Base-by-base conservation (phyloP, 2,888 invertebrate genomes). In the Luperina nickerlii region DNA sequence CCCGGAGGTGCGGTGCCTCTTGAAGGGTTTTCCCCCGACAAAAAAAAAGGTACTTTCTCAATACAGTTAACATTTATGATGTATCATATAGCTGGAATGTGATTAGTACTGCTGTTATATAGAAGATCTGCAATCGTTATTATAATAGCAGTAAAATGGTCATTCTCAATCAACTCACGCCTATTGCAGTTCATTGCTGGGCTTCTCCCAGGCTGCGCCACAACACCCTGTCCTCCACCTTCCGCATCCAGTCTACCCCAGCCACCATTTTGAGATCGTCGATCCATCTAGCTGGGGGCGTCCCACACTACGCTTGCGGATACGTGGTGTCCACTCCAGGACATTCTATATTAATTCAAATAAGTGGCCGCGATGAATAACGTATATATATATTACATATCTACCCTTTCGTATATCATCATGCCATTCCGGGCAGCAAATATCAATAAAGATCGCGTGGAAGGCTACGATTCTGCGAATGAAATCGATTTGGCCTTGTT, bases 401-500 rank as follows among this genome's bases (percentile, higher is more conserved):
- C 8, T 54, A 72, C 9, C 32, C 18, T 63, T 68, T 70, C 20
- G 24, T 67, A 72, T 70, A 69, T 62, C 77, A 79, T 76, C 63
- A 66, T 69, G 54, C 62, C 66, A 80, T 70, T 74, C 78, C 70
- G 68, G 65, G 18, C 54, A 77, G 78, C 79, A 76, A 82, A 87
- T 78, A 78, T 57, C 27, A 74, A 66, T 38, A 67, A 73, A 77
- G 74, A 74, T 84, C 78, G 78, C 78, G 78, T 78, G 78, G 62
- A 42, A 60, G n/a, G 45, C 67, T 13, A 15, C 86, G 63, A 77
- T 79, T 81, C 63, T 80, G 67, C 60, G 78, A 75, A 75, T 62
- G 63, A 76, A 86, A 88, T 78, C 86, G 82, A 78, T 87, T 86
- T 76, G 42, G 74, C 62, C 69, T 79, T 84, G 68, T 82, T 77